A percentile compares a stretch with the other conserved stretches of the same genome.
Evolutionary conservation across 2,113 vertebrate genomes (phyloP).

Genomic region (Eublepharis macularius): DNA sequence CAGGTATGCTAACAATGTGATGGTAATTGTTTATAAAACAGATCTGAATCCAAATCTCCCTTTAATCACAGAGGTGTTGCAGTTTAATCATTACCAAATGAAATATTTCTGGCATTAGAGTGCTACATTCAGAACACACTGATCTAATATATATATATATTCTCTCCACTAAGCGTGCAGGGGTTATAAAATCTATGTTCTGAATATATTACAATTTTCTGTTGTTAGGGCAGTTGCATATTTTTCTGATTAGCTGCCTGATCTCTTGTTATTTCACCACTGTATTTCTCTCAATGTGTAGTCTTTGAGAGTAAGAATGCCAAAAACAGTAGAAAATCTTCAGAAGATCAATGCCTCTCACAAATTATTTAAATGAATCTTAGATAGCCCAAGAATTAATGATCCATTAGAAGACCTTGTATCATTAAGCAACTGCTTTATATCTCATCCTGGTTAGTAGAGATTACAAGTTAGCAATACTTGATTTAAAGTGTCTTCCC

Average conservation of each 20-base stretch:
- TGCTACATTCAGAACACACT: not conserved
- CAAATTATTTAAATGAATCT: slow-evolving; percentile 30
- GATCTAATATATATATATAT: not conserved
- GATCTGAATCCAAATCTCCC: not conserved
- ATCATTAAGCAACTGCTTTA: slow-evolving; percentile 47
- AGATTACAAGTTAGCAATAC: slow-evolving; percentile 44
- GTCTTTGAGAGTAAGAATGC: slow-evolving; percentile 4
- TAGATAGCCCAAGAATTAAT: slow-evolving; percentile 28
- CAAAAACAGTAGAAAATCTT: slow-evolving; percentile 28
- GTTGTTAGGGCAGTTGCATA: not conserved
- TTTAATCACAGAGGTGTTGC: not conserved
- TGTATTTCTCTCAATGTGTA: not conserved
- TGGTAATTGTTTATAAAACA: slow-evolving; percentile 3
- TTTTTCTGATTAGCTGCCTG: not conserved
- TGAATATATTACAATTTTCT: slow-evolving; percentile 12
- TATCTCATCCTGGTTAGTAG: slow-evolving; percentile 36
- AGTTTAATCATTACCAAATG: not conserved
- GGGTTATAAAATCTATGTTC: not conserved
- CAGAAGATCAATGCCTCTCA: slow-evolving; percentile 24
- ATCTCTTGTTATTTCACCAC: not conserved
- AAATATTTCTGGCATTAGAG: not conserved
- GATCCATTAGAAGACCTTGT: slow-evolving; percentile 44
- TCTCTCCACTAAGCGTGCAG: not conserved
- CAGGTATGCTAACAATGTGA: not conserved
- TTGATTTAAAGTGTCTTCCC: slow-evolving; percentile 41